Evolutionary conservation across 2,888 invertebrate species (phyloP).

Genomic region (Lithosia quadra): DNA sequence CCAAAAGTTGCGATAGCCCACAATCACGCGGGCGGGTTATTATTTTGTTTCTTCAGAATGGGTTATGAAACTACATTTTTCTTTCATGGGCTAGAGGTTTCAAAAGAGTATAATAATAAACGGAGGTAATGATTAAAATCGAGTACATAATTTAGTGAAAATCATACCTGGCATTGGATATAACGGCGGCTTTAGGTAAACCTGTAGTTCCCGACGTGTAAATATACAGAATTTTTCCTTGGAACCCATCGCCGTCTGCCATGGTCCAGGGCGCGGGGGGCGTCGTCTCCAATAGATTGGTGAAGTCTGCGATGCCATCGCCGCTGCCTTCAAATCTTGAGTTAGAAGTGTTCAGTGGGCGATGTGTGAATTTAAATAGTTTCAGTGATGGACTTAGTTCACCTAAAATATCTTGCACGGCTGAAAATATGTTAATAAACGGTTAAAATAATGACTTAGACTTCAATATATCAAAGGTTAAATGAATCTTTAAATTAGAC

Average conservation of each 20-base stretch:
- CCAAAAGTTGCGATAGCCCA: too few species aligned
- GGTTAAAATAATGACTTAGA: not conserved
- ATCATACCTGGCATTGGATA: constrained; percentile 94
- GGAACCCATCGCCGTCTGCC: constrained; percentile 89
- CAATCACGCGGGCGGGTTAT: too few species aligned
- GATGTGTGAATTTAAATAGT: constrained; percentile 88
- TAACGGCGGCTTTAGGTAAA: constrained; percentile 98
- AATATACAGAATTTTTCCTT: constrained; percentile 96
- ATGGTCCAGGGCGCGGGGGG: constrained; percentile 85
- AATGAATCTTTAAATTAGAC: not conserved
- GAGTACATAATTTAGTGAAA: not conserved
- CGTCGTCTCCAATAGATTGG: constrained; percentile 86
- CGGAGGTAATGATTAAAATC: not conserved
- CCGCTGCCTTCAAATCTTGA: constrained; percentile 59
- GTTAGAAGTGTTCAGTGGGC: constrained; percentile 62
- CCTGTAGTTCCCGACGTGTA: constrained; percentile 99
- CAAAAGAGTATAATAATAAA: too few species aligned
- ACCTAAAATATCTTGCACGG: constrained; percentile 89
- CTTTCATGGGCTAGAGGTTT: too few species aligned
- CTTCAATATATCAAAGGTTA: not conserved
- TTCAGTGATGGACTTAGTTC: constrained; percentile 89
- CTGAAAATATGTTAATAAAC: constrained; percentile 76
- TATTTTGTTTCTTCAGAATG: too few species aligned
- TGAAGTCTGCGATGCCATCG: constrained; percentile 86
- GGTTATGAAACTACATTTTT: too few species aligned